Base-by-base conservation (phyloP, 2,888 invertebrate species). In the Ormia ochracea region DNA sequence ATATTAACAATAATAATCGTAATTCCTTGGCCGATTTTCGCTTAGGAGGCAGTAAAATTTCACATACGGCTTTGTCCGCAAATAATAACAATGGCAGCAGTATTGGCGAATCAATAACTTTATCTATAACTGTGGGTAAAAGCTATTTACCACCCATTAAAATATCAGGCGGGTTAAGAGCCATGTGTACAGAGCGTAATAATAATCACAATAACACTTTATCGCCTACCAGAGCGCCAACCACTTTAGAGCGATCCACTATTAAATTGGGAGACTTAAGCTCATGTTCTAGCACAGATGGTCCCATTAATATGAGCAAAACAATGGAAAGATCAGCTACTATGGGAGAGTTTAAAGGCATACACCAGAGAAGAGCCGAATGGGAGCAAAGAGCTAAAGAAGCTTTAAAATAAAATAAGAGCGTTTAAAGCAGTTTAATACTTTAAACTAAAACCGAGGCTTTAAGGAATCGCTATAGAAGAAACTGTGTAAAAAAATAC, bases 361-460 rank as follows among this genome's bases (percentile, higher is more conserved):
- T 95, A 82, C 92, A 93, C 86, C 94, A 94, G 85, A 92, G 94
- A 85, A 91, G 93, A 73, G 94, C 94, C 5, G 94, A 94, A 86
- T 95, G 95, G 95, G 95, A 95, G 88, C 92, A 94, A 84, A 91
- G 94, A 83, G 94, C 94, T 38, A 94, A 94, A 89, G 93, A 93
- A 89, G 93, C 89, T 72, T 85, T 89, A 38, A 89, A 89, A 68
- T 89, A 85, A 79, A 63, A 33, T 17, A 1, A 23, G 9, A 23
- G 54, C 45, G 28, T 41, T 41, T 6, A 41, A 3, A 41, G 19
- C 9, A 19, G 58, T 1, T 33, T 23, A 9, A 41, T 4, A 21
- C 9, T 9, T n/a, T 7, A 23, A 59, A 10, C 10, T 41, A 28
- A 68, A 54, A 1, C 19, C 36, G 43, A 52, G 33, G 56, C 58